Evolutionary conservation across 2,797 vertebrate genomes (phyloP), one percentile per base, ranked within the genome.

Genomic region (Luscinia luscinia): DNA sequence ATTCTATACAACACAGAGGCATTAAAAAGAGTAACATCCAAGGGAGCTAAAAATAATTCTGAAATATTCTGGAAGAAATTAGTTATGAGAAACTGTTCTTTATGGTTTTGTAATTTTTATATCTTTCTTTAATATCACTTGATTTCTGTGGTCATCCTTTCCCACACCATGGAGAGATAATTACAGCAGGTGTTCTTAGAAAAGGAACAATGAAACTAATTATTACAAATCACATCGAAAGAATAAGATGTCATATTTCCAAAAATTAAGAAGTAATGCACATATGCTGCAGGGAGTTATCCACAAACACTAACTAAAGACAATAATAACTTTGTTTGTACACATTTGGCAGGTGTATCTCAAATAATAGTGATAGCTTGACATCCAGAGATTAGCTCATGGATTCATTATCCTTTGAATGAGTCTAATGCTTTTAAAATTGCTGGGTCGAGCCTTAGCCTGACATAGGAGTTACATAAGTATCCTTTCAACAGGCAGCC

Each of bases 1-100:
- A 12, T 90, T 87, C 76, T 86, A 59, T 84, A 49, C 57, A 67
- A 81, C 12, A 45, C 46, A 75, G 38, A 81, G 58, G 43, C n/a
- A 89, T 63, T 40, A 75, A 54, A 74, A 90, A 64, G 22, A 81
- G 32, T 59, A 90, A 67, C 38, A 93, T 23, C 24, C 51, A 90
- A 84, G 14, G 14, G n/a, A 91, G 30, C 48, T 92, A 78, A 95
- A 96, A 92, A 89, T 91, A 89, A 75, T 84, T 52, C 51, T 66
- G 26, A 85, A 85, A 85, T 77, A 89, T 68, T 83, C 69, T 69
- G 58, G 55, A 95, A 91, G 34, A 92, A 79, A 84, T 52, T 15
- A 76, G 19, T 81, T 92, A 66, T 27, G 9, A 88, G 5, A 30
- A 87, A 92, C 8, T 76, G 64, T 57, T 91, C n/a, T 43, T 66